phyloP scores from a whole-genome alignment of 2,888 invertebrate genomes.

The Nephrotoma flavescens region DNA sequence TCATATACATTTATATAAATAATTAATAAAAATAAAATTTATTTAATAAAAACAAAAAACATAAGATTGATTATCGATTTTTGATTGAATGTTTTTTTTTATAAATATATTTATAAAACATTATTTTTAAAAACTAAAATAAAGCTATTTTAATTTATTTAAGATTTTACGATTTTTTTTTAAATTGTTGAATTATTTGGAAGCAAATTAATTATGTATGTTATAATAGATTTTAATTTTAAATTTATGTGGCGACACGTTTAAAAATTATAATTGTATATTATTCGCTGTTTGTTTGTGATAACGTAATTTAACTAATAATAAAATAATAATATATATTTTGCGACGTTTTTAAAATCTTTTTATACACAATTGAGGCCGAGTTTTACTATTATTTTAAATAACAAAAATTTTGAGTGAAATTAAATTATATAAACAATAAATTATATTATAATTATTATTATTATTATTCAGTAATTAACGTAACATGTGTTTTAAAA shows the following conservation, averaged over 20 bases:
- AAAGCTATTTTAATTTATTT: not conserved
- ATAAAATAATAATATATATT: not conserved
- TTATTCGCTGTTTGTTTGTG: not conserved
- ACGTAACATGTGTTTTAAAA: slow-evolving; percentile 1
- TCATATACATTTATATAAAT: not conserved
- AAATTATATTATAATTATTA: not conserved
- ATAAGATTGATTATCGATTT: not conserved
- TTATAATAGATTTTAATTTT: not conserved
- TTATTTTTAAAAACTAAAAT: not conserved
- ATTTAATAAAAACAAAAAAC: not conserved
- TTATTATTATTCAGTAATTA: not conserved
- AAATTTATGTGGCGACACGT: not conserved
- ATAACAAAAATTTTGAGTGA: not conserved
- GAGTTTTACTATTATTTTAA: not conserved
- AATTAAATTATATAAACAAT: not conserved
- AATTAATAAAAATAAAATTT: not conserved
- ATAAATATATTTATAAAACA: not conserved
- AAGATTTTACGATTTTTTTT: not conserved
- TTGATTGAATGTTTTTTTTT: slow-evolving; percentile 3
- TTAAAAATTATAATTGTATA: not conserved
- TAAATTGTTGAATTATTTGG: not conserved
- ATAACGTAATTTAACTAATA: not conserved
- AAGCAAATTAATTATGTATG: not conserved
- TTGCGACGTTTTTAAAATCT: not conserved
- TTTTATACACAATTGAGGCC: not conserved